Percentiles rank a stretch among this genome's conserved stretches.
Conservation (phyloP, 2,797 vertebrate genomes). For the Scyliorhinus canicula region DNA sequence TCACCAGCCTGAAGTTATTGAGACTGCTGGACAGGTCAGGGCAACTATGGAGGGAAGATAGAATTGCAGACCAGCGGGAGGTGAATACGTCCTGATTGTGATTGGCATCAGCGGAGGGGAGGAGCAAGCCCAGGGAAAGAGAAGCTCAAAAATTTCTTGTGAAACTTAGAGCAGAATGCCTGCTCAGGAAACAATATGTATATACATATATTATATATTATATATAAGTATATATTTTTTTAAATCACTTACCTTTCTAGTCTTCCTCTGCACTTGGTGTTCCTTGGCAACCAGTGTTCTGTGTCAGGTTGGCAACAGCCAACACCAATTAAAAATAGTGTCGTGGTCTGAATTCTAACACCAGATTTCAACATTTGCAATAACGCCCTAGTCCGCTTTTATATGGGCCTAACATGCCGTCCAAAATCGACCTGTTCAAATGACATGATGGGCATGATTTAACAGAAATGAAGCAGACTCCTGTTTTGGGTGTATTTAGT, state of each 20-base stretch:
- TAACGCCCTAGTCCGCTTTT: background rate
- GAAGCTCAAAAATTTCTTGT: background rate
- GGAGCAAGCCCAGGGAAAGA: background rate
- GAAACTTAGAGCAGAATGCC: background rate
- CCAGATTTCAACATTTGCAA: background rate
- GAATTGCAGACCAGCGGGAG: background rate
- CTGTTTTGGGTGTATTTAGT: too few relatives aligned
- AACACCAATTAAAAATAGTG: background rate
- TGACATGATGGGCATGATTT: background rate
- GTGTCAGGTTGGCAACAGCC: background rate
- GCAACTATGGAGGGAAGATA: background rate
- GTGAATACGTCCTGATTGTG: background rate
- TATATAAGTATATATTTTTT: too few relatives aligned
- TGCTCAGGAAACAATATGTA: background rate
- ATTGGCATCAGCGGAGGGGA: background rate
- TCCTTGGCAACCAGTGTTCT: background rate
- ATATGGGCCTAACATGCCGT: background rate
- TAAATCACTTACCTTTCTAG: background rate
- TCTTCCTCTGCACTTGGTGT: background rate
- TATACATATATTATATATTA: too few relatives aligned
- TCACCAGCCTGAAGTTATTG: background rate
- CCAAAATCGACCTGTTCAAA: background rate
- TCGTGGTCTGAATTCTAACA: background rate
- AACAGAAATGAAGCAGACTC: too few relatives aligned
- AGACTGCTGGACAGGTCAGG: background rate